These are phyloP conservation scores for Etheostoma spectabile DNA, from an alignment of 2,113 vertebrate species.

Conservation along the genomic window DNA sequence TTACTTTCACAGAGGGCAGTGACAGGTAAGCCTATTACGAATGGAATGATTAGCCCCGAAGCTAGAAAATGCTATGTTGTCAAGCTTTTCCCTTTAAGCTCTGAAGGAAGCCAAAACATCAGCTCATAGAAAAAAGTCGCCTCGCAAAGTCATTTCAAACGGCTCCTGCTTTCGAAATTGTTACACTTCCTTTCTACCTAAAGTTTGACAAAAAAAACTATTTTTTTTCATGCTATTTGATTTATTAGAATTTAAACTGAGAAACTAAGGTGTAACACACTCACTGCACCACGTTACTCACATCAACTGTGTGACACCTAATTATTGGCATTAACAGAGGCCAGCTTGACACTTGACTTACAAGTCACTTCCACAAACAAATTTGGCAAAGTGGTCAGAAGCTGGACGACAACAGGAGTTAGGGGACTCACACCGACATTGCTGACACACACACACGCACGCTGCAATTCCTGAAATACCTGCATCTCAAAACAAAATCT, in stretches of 20 bases:
- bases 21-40: background rate
- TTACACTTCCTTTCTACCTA: background rate
- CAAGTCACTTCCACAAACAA: background rate
- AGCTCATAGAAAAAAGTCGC: background rate
- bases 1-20: background rate
- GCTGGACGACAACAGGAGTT: background rate
- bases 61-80: constrained; percentile 7
- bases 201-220: background rate
- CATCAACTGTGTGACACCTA: background rate
- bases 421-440: background rate
- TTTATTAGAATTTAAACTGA: background rate
- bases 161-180: background rate
- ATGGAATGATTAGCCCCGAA: background rate
- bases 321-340: background rate
- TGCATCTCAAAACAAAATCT: background rate
- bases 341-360: background rate
- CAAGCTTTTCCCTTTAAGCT: background rate
- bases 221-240: background rate
- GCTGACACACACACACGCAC: constrained; percentile 10
- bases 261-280: background rate
- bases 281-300: background rate
- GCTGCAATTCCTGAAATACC: constrained; percentile 11
- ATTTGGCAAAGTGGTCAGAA: background rate
- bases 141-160: background rate
- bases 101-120: constrained; percentile 2